Evolutionary conservation across 2,888 invertebrate species (phyloP).

Genomic region (Stegophylla sp.): DNA sequence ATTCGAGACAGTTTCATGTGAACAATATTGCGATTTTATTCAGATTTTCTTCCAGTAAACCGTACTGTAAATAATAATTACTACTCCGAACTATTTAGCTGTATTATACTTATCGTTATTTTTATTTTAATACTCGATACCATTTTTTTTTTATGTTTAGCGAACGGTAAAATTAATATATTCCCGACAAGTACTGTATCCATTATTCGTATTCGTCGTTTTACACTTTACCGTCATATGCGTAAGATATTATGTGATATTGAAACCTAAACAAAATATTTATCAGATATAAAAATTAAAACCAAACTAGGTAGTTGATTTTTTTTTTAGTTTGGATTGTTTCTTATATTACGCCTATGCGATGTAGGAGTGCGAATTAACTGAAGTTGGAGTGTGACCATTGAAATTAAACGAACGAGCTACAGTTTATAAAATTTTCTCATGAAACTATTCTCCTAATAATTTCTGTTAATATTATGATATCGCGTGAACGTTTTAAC

Average conservation of each 20-base stretch:
- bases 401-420: not conserved
- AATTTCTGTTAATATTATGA: slow-evolving; percentile 25
- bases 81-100: not conserved
- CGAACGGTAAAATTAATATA: not conserved
- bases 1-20: not conserved
- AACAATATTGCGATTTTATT: not conserved
- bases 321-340: no score
- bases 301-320: no score
- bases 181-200: not conserved
- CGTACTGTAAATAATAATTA: no score
- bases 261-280: no score
- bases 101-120: no score
- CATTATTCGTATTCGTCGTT: not conserved
- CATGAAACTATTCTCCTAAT: slow-evolving; percentile 7
- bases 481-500: slow-evolving; percentile 19
- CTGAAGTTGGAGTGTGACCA: no score
- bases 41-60: not conserved
- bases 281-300: no score
- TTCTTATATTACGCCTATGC: no score
- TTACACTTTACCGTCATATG: not conserved
- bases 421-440: not conserved
- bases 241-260: no score
- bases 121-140: not conserved
- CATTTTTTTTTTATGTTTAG: not conserved
- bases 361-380: slow-evolving; percentile 1